These are phyloP conservation scores for Mamestra brassicae DNA, from an alignment of 2,888 invertebrate species.

Conservation along the genomic window DNA sequence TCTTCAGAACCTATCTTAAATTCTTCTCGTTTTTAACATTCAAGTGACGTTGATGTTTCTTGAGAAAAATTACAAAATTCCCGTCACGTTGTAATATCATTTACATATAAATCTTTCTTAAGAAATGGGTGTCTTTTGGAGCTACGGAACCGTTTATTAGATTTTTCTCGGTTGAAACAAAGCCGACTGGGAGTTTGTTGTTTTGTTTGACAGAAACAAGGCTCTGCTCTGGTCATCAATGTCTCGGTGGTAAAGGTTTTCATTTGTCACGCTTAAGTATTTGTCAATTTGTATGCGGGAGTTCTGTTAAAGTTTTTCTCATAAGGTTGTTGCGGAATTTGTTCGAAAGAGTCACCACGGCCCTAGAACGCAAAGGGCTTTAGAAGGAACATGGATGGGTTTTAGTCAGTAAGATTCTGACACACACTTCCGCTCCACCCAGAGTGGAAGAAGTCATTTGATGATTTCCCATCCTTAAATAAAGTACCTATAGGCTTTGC, in stretches of 20 bases:
- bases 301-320: not conserved
- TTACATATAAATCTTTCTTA: slow-evolving; percentile 64
- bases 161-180: slow-evolving; percentile 44
- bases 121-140: slow-evolving; percentile 54
- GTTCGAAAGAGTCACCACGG: too few species aligned
- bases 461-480: too few species aligned
- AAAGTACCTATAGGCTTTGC: too few species aligned
- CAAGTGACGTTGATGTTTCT: slow-evolving; percentile 50
- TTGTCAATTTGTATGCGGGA: slow-evolving; percentile 12
- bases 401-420: too few species aligned
- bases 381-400: too few species aligned
- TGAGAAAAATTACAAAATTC: slow-evolving; percentile 53
- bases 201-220: slow-evolving; percentile 22
- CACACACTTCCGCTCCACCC: too few species aligned
- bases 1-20: slow-evolving; percentile 36
- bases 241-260: slow-evolving; percentile 21
- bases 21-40: slow-evolving; percentile 45
- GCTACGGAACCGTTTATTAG: slow-evolving; percentile 42
- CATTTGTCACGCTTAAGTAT: slow-evolving; percentile 16
- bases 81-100: slow-evolving; percentile 64
- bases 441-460: too few species aligned
- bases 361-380: too few species aligned
- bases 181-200: slow-evolving; percentile 32
- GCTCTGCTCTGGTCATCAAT: not conserved
- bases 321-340: not conserved